Evolutionary conservation across 2,888 invertebrate genomes (phyloP).

Genomic region (Papilio gigon): DNA sequence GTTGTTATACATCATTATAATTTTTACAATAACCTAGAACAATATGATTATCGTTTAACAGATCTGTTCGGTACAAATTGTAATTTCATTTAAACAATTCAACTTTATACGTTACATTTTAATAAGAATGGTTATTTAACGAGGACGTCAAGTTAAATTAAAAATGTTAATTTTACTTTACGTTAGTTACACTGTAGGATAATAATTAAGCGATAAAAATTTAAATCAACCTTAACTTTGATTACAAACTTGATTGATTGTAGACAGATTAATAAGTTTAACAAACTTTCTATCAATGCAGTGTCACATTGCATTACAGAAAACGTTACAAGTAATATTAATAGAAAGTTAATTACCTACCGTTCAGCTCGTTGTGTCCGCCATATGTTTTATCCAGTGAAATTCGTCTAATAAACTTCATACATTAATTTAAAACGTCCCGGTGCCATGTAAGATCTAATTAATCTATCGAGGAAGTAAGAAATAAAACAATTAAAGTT

Average conservation of each 20-base stretch:
- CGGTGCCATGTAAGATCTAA: constrained; percentile 75
- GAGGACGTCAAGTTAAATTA: not conserved
- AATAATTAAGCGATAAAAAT: not conserved
- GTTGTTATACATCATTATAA: constrained; percentile 44
- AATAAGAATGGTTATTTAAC: too few relatives aligned
- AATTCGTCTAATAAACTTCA: constrained; percentile 66
- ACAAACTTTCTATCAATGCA: constrained; percentile 19
- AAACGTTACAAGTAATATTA: constrained; percentile 24
- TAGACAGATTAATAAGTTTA: not conserved
- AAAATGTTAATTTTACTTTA: not conserved
- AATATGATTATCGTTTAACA: not conserved
- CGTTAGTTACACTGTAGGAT: not conserved
- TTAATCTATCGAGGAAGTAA: constrained; percentile 73
- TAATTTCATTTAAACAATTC: not conserved
- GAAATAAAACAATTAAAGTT: constrained; percentile 75
- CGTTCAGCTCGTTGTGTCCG: constrained; percentile 71
- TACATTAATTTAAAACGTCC: constrained; percentile 71
- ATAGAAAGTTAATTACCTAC: constrained; percentile 59
- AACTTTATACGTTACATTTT: not conserved
- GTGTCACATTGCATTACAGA: constrained; percentile 10
- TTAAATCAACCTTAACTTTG: constrained; percentile 6
- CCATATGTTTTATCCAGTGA: constrained; percentile 64
- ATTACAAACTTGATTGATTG: not conserved
- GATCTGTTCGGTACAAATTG: not conserved
- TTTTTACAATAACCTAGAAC: constrained; percentile 29